Evolutionary conservation across 2,888 invertebrate species (phyloP).

Genomic region (Tachina grossa): DNA sequence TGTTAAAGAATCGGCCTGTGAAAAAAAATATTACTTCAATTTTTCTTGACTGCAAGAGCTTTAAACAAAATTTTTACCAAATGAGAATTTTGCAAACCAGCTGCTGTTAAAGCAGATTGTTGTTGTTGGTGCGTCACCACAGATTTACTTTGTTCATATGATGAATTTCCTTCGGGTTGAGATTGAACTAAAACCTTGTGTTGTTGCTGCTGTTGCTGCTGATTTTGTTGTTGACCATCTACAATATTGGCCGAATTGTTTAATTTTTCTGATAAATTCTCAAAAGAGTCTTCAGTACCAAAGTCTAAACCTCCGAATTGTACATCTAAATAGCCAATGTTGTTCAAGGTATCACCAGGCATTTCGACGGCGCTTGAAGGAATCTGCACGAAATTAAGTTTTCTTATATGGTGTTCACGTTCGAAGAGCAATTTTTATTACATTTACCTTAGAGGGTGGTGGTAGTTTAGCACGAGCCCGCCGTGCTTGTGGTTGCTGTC

Average conservation of each 20-base stretch:
- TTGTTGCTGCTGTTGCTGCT: conserved; percentile 73
- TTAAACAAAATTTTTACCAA: conserved; percentile 76
- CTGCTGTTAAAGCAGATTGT: conserved; percentile 75
- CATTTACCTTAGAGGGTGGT: conserved; percentile 90
- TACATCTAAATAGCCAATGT: conserved; percentile 92
- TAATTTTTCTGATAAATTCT: conserved; percentile 82
- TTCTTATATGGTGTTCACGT: conserved; percentile 15
- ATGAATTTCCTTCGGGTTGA: conserved; percentile 76
- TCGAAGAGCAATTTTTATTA: conserved; percentile 80
- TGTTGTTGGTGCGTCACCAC: conserved; percentile 75
- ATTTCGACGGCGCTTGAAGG: conserved; percentile 97
- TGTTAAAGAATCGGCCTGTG: conserved; percentile 79
- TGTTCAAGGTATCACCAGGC: conserved; percentile 93
- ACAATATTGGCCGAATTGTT: conserved; percentile 80
- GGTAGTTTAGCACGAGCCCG: conserved; percentile 89
- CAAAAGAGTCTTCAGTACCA: conserved; percentile 84
- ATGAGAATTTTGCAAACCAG: conserved; percentile 81
- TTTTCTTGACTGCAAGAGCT: not conserved
- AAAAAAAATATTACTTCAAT: not conserved
- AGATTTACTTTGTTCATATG: conserved; percentile 79
- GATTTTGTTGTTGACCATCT: conserved; percentile 77
- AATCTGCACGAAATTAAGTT: conserved; percentile 85
- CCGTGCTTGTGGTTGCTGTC: conserved; percentile 82
- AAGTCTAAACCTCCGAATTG: conserved; percentile 96
- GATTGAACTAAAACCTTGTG: conserved; percentile 71